Evolutionary conservation across 2,113 vertebrate species (phyloP), one percentile per base, ranked within the genome.

Genomic region (Ia io): DNA sequence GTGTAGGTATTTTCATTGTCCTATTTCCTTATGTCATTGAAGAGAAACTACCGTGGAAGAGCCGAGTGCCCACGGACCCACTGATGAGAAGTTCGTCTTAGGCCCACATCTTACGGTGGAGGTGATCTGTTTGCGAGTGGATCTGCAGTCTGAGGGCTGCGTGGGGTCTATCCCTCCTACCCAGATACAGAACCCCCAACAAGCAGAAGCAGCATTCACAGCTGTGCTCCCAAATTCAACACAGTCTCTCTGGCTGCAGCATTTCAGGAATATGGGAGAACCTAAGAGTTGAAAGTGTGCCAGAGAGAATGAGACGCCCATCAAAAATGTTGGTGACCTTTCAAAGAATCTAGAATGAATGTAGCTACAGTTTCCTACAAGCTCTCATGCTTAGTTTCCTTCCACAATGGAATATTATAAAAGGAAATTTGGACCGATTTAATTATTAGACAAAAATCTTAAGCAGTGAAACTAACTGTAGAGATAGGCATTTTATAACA

Each of bases 301-400:
- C 0, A 2, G 88, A 78, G 56, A 92, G 76, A 47, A 18, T 23
- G 67, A 95, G 92, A 78, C 91, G 82, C 84, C 73, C 91, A 1
- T 74, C 76, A 44, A 65, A 97, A 96, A 85, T 76, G 49, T 25
- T 32, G 2, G 53, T 90, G 97, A 87, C 96, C 93, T 98, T 97
- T 94, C 59, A 79, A 44, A 80, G 84, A 80, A 47, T 87, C 91
- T 80, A 61, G 94, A 44, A 74, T 9, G 85, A 79, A 67, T 88
- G 95, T 44, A 23, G 90, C 86, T 47, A 2, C 59, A 51, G 77
- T 59, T 96, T 76, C 96, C 94, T 96, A 73, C 61, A 88, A 89
- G 77, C 90, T 0, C 20, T 93, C 53, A 74, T 14, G 95, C 84
- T 83, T 65, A 6, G 70, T 59, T 69, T 70, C 7, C 16, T 59